phyloP scores from a whole-genome alignment of 2,113 vertebrate species.

The Pachycephala philippinensis region DNA sequence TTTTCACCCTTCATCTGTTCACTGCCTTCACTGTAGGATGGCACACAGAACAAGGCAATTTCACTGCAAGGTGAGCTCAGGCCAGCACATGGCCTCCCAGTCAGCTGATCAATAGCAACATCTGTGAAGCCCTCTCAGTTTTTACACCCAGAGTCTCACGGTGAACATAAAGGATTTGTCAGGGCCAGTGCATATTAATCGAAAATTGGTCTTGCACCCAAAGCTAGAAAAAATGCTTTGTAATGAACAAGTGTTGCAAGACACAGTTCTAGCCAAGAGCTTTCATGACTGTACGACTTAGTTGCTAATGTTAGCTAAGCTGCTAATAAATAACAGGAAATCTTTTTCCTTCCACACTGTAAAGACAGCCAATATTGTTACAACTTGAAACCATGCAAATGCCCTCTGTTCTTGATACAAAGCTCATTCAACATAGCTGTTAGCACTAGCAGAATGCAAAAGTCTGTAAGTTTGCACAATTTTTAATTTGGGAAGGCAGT shows the following conservation, averaged over 20 bases:
- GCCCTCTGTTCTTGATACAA: neutral
- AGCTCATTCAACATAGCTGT: neutral
- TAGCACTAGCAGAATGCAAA: neutral
- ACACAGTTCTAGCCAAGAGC: neutral
- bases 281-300: neutral
- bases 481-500: neutral
- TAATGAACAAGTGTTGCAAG: neutral
- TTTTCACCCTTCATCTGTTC: neutral
- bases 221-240: neutral
- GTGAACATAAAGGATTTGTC: neutral
- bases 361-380: neutral
- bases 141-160: neutral
- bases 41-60: neutral
- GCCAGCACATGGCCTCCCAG: neutral
- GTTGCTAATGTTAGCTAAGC: neutral
- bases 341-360: neutral
- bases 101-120: neutral
- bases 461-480: neutral
- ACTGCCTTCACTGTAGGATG: neutral
- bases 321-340: neutral
- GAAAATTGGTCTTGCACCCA: neutral
- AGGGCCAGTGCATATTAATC: neutral
- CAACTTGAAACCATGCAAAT: neutral
- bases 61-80: fast-evolving
- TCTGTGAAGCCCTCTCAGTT: neutral